phyloP scores from a whole-genome alignment of 2,888 invertebrate genomes.

The Ethmia dodecea region DNA sequence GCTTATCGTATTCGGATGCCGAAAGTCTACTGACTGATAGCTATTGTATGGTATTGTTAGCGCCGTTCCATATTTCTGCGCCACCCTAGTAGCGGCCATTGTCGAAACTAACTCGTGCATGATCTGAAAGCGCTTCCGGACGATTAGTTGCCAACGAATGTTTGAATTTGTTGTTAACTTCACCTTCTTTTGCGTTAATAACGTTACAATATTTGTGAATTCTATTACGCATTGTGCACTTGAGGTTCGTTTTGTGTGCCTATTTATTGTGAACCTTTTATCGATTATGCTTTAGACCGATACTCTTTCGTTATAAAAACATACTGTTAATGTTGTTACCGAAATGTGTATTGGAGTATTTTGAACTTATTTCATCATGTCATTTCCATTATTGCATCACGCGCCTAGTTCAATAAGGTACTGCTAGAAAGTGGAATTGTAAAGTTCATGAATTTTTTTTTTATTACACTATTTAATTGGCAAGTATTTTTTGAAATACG shows the following conservation, averaged over 20 bases:
- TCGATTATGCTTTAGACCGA: conserved; percentile 57
- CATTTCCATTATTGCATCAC: too few species aligned
- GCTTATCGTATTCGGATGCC: conserved; percentile 22
- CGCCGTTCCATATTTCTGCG: conserved; percentile 30
- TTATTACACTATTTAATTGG: too few species aligned
- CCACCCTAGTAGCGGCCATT: conserved; percentile 65
- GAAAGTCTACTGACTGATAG: conserved; percentile 22
- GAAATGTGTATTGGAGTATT: too few species aligned
- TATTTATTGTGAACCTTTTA: conserved; percentile 50
- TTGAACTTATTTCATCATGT: too few species aligned
- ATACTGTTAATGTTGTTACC: too few species aligned
- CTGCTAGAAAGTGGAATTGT: too few species aligned
- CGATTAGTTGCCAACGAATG: conserved; percentile 70
- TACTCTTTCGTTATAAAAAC: conserved; percentile 51
- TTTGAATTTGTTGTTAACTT: conserved; percentile 75
- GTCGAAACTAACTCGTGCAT: conserved; percentile 59
- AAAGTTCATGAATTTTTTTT: too few species aligned
- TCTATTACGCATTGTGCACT: conserved; percentile 72
- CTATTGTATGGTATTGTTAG: conserved; percentile 28
- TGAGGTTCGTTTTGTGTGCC: conserved; percentile 45
- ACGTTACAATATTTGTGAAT: conserved; percentile 73
- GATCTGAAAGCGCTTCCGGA: conserved; percentile 63
- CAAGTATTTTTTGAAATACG: too few species aligned
- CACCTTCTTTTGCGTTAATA: conserved; percentile 74
- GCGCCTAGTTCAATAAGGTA: too few species aligned